Evolutionary conservation across 2,797 vertebrate genomes (phyloP).

Genomic region (Oreochromis grahami): DNA sequence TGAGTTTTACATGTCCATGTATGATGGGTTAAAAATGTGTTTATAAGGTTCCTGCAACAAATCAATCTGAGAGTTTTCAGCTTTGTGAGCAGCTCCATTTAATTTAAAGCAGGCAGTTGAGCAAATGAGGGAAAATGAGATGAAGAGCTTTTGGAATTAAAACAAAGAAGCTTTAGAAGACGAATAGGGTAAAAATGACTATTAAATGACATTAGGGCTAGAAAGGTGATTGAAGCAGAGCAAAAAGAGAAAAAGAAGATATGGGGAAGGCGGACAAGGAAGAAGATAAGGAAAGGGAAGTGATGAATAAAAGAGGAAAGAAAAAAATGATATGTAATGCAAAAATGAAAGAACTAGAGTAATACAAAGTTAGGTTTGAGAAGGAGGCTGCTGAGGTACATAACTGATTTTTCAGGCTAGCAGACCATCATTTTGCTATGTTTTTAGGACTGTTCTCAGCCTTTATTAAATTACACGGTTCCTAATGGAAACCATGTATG

Average conservation of each 20-base stretch:
- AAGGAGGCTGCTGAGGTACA: not conserved
- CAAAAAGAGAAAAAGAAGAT: not conserved
- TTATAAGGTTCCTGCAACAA: not conserved
- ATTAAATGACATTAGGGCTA: not conserved
- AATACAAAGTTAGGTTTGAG: not conserved
- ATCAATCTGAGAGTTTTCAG: not conserved
- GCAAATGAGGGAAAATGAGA: not conserved
- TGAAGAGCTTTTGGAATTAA: not conserved
- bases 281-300: not conserved
- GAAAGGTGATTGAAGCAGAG: not conserved
- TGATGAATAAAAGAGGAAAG: not conserved
- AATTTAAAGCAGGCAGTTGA: constrained; percentile 2
- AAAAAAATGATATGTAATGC: not conserved
- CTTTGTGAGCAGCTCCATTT: not conserved
- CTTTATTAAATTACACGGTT: constrained; percentile 67
- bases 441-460: constrained; percentile 51
- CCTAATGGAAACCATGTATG: constrained; percentile 68
- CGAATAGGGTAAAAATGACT: not conserved
- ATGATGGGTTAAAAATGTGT: not conserved
- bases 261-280: not conserved
- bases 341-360: not conserved
- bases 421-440: constrained; percentile 35
- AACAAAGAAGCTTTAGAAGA: not conserved
- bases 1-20: not conserved
- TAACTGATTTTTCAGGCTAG: constrained; percentile 20